Percentiles rank a stretch among this genome's conserved stretches.
Conservation (phyloP, 64 coral and sea anemone genomes). For the Dendronephthya gigantea region DNA sequence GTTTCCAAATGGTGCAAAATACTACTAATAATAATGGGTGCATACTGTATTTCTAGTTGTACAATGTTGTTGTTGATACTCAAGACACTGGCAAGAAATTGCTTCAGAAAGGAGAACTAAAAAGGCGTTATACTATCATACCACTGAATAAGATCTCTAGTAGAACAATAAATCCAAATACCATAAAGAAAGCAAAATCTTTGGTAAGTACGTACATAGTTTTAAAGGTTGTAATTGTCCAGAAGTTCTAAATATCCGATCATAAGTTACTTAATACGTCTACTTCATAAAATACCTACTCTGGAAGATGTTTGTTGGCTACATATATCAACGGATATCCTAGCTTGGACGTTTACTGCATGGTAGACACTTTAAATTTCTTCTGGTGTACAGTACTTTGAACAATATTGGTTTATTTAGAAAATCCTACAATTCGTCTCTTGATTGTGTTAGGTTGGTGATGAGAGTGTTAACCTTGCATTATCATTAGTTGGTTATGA, state of each 20-base stretch:
- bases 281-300: too few relatives aligned
- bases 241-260: too few relatives aligned
- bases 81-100: conserved; percentile 88
- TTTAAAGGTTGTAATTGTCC: too few relatives aligned
- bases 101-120: conserved; percentile 83
- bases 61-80: conserved; percentile 92
- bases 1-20: too few relatives aligned
- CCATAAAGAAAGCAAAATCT: conserved; percentile 59
- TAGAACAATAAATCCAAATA: conserved; percentile 50
- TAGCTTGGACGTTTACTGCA: too few relatives aligned
- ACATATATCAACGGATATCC: too few relatives aligned
- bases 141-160: conserved; percentile 84
- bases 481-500: conserved; percentile 94
- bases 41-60: conserved; percentile 38
- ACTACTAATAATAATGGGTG: neutral
- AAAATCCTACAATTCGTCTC: neutral
- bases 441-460: conserved; percentile 55
- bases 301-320: too few relatives aligned
- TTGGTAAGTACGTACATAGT: conserved; percentile 67
- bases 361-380: too few relatives aligned
- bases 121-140: conserved; percentile 84
- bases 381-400: too few relatives aligned
- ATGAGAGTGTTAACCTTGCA: conserved; percentile 65
- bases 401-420: too few relatives aligned
- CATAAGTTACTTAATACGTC: too few relatives aligned